Conservation (phyloP, 1,140 invertebrate genomes). For the Drosophila tropicalis region DNA sequence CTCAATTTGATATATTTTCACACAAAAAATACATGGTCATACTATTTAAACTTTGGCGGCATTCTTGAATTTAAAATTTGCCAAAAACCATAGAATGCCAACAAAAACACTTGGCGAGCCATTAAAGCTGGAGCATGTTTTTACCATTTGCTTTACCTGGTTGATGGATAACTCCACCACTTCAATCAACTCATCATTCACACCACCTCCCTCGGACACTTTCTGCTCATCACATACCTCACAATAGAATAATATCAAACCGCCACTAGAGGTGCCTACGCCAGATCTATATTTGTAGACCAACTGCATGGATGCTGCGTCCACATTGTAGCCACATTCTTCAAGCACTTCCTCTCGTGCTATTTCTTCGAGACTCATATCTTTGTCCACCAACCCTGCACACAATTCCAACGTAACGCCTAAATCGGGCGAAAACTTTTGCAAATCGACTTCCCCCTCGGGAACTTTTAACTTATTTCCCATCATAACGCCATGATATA, state of each 20-base stretch:
- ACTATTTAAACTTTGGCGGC: constrained; percentile 19
- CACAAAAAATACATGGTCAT: constrained; percentile 28
- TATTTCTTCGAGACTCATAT: constrained; percentile 89
- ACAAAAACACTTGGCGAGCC: constrained; percentile 92
- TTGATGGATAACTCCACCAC: constrained; percentile 93
- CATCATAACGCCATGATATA: constrained; percentile 85
- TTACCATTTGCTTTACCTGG: constrained; percentile 88
- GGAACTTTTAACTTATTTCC: constrained; percentile 84
- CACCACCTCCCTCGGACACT: constrained; percentile 88
- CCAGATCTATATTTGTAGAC: constrained; percentile 89
- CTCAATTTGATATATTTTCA: constrained; percentile 30
- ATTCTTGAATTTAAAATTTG: constrained; percentile 34
- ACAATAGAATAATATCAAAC: constrained; percentile 93
- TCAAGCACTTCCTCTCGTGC: constrained; percentile 94
- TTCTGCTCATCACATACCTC: constrained; percentile 92
- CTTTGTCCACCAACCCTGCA: constrained; percentile 96
- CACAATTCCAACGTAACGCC: constrained; percentile 96
- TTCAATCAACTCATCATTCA: constrained; percentile 95
- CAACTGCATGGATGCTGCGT: constrained; percentile 86
- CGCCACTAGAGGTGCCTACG: constrained; percentile 87
- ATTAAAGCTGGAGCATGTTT: constrained; percentile 85
- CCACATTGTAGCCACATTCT: constrained; percentile 96
- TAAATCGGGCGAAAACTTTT: constrained; percentile 88
- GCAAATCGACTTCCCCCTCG: constrained; percentile 86
- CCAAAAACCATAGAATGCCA: constrained; percentile 93